A percentile compares a stretch with the other conserved stretches of the same genome.
Conservation (phyloP, 1,140 invertebrate species). For the Neodiprion pinetum region DNA sequence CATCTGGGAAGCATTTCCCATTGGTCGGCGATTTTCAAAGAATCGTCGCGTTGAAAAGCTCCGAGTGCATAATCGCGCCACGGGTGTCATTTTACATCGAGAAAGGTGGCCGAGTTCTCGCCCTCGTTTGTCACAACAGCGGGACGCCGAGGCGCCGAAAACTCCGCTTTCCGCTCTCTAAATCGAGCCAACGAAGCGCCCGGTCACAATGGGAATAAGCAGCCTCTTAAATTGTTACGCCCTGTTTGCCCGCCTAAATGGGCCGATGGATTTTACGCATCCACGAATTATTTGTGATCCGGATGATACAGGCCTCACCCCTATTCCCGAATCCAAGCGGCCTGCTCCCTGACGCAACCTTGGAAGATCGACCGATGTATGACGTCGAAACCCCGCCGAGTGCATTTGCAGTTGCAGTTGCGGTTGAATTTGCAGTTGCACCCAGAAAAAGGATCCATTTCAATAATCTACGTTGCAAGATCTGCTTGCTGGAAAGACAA, state of each 20-base stretch:
- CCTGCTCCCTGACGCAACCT: no score
- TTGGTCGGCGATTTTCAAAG: conserved; percentile 2
- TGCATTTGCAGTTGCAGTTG: no score
- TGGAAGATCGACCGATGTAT: no score
- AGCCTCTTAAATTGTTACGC: conserved; percentile 47
- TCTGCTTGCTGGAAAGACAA: no score
- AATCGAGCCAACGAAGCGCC: background rate
- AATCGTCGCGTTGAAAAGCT: background rate
- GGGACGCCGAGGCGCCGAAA: conserved; percentile 36
- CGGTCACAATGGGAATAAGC: conserved; percentile 12
- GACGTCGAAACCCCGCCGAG: no score
- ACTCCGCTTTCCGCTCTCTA: conserved; percentile 6
- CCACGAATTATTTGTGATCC: conserved; percentile 55
- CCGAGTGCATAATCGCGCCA: conserved; percentile 45
- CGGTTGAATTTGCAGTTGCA: no score
- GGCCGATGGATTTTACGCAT: conserved; percentile 55
- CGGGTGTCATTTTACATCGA: conserved; percentile 47
- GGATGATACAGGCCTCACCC: background rate
- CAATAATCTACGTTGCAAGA: no score
- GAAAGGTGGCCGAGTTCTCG: conserved; percentile 54
- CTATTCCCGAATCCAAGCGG: background rate
- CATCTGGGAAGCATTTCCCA: background rate
- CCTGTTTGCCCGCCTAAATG: conserved; percentile 55
- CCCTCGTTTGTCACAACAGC: conserved; percentile 46
- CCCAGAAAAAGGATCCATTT: no score